Evolutionary conservation across 2,888 invertebrate genomes (phyloP), one percentile per base, ranked within the genome.

Genomic region (Adelphocoris suturalis): DNA sequence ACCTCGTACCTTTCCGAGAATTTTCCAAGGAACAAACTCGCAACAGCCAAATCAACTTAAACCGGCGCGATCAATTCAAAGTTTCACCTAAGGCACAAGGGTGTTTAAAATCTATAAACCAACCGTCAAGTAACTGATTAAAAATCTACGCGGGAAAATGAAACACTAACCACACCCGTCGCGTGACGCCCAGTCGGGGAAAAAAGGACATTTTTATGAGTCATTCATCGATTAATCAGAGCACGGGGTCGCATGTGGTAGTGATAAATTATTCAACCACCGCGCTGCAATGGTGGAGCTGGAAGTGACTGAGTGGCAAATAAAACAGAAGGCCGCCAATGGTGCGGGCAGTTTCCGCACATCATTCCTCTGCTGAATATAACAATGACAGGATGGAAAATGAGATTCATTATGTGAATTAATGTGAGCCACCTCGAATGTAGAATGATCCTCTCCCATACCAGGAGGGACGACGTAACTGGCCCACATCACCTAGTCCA

Each of bases 151-250:
- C 7, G 37, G 37, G 37, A 37, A 37, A 37, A 57, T 2, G 16
- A n/a, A 57, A 57, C 0, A 5, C 0, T n/a, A 13, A 57, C 57
- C 57, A n/a, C n/a, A 57, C 57, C 57, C 57, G 57, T 57, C 57
- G 57, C 57, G 68, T 68, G 68, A 68, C 68, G 68, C 23, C 0
- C 13, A 7, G 23, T 23, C 23, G n/a, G 68, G 68, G 68, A 23
- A 19, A 23, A n/a, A 52, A 23, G 68, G 68, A 13, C 19, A 68
- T 12, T 68, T 23, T 68, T 68, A 68, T 68, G 68, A 68, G 68
- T 68, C 68, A 68, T 68, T 68, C 68, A 68, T 68, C 68, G 68
- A 68, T 68, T 68, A 68, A 68, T 68, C 68, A 68, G 23, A 68
- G 68, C 68, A 13, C 68, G 12, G 61, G 23, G 68, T 68, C 68